Evolutionary conservation across 2,797 vertebrate species (phyloP).

Genomic region (Leptoclinus maculatus): DNA sequence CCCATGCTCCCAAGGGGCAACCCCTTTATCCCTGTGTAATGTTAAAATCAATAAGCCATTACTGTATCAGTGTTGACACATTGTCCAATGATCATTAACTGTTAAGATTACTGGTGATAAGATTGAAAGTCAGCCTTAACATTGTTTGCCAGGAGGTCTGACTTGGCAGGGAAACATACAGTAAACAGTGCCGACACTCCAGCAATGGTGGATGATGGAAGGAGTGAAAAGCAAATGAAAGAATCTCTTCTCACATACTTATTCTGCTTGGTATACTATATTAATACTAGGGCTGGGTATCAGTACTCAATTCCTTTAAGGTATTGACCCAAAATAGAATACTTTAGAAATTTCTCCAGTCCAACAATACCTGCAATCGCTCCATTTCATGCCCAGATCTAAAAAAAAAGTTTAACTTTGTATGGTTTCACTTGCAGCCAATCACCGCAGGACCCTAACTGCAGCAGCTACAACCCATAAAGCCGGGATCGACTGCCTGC

Average conservation of each 20-base stretch:
- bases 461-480: too few species aligned
- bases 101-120: conserved; percentile 13
- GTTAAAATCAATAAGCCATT: conserved; percentile 28
- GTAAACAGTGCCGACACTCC: neutral
- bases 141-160: neutral
- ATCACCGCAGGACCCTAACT: too few species aligned
- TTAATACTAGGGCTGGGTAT: neutral
- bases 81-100: conserved; percentile 28
- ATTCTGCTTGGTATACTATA: neutral
- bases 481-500: too few species aligned
- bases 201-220: neutral
- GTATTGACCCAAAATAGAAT: too few species aligned
- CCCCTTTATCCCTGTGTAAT: conserved; percentile 1
- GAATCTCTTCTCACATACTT: neutral
- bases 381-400: too few species aligned
- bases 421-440: too few species aligned
- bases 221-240: neutral
- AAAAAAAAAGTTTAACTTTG: too few species aligned
- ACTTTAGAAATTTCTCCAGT: too few species aligned
- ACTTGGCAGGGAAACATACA: neutral
- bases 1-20: neutral
- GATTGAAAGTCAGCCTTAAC: neutral
- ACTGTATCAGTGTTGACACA: conserved; percentile 27
- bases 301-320: too few species aligned
- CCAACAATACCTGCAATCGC: too few species aligned